A percentile compares a stretch with the other conserved stretches of the same genome.
These are phyloP conservation scores for Paradoxurus hermaphroditus DNA, from an alignment of 2,113 vertebrate species.

Conservation along the genomic window DNA sequence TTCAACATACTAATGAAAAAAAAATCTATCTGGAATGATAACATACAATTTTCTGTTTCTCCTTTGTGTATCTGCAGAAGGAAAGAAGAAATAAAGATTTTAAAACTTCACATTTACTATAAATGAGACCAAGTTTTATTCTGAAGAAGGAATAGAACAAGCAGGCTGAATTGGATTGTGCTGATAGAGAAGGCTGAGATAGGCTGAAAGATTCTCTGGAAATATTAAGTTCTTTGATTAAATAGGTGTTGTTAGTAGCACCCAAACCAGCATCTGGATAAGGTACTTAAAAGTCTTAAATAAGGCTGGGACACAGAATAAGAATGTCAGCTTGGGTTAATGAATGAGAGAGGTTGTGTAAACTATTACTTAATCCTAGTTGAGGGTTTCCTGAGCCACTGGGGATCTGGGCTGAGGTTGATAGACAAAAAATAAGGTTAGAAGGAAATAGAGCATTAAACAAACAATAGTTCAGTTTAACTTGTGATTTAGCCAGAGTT, in stretches of 20 bases:
- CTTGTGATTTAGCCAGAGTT: conserved; percentile 38
- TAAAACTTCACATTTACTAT: not conserved
- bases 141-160: not conserved
- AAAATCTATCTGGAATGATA: not conserved
- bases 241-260: conserved; percentile 1
- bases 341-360: conserved; percentile 63
- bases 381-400: conserved; percentile 57
- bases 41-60: conserved; percentile 44
- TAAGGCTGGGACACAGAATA: not conserved
- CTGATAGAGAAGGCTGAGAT: not conserved
- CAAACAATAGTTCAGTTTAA: conserved; percentile 60
- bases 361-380: conserved; percentile 61
- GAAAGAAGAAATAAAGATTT: not conserved
- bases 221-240: conserved; percentile 50
- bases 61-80: not conserved
- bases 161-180: not conserved
- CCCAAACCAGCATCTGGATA: conserved; percentile 13
- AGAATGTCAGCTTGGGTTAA: conserved; percentile 63
- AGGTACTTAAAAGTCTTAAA: conserved; percentile 47
- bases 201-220: conserved; percentile 17
- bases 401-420: conserved; percentile 43
- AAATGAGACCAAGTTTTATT: conserved; percentile 5
- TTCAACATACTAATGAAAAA: conserved; percentile 9
- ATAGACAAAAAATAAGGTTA: conserved; percentile 39
- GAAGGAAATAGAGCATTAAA: conserved; percentile 64